Percentiles rank a stretch among this genome's conserved stretches.
Evolutionary conservation across 2,113 vertebrate species (phyloP).

Genomic region (Laticauda colubrina): DNA sequence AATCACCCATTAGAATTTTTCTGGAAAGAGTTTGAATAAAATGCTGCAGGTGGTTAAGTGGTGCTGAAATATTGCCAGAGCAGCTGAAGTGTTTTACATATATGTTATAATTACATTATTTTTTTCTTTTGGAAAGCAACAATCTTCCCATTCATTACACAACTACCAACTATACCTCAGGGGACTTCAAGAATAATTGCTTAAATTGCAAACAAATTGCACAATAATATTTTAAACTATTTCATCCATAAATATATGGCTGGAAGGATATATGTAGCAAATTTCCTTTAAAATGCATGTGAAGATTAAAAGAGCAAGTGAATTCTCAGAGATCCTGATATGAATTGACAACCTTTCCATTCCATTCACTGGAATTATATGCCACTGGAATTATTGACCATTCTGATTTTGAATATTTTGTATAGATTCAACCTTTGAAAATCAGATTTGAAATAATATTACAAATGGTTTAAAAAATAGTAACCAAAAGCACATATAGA

Average conservation of each 20-base stretch:
- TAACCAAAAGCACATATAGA: neutral
- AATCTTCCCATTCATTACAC: neutral
- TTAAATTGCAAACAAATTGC: slow-evolving; percentile 25
- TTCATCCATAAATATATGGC: neutral
- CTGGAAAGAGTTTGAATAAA: neutral
- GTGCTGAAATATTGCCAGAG: neutral
- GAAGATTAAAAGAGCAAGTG: neutral
- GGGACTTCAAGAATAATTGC: neutral
- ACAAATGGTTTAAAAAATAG: neutral
- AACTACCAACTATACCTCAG: neutral
- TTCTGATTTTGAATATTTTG: neutral
- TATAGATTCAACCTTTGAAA: neutral
- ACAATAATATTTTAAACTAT: neutral
- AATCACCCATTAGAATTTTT: neutral
- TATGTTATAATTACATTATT: neutral
- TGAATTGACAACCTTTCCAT: neutral
- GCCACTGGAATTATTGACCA: neutral
- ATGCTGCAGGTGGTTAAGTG: neutral
- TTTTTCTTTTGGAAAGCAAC: neutral
- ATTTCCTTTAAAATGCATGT: neutral
- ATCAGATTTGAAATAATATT: neutral
- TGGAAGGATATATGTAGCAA: neutral
- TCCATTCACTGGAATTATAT: neutral
- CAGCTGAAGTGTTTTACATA: neutral
- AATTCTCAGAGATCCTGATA: neutral